Conservation (phyloP, 2,113 vertebrate species). For the Epinephelus moara region DNA sequence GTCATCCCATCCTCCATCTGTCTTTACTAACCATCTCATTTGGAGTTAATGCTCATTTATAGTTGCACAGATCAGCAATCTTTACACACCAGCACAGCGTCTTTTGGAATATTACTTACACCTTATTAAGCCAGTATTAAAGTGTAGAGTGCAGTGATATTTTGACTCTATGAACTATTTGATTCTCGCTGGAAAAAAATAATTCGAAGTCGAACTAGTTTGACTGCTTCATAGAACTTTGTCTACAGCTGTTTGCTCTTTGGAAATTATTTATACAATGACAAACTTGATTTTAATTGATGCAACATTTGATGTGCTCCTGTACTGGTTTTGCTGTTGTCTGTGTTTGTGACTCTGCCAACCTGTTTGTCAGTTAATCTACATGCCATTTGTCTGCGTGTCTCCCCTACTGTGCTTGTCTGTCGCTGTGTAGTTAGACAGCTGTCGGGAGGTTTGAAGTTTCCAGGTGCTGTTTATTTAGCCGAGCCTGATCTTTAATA, state of each 20-base stretch:
- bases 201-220: background rate
- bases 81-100: background rate
- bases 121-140: background rate
- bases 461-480: constrained; percentile 77
- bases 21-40: constrained; percentile 39
- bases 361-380: constrained; percentile 57
- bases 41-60: background rate
- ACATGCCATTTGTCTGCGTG: constrained; percentile 57
- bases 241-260: background rate
- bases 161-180: constrained; percentile 15
- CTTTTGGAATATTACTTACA: background rate
- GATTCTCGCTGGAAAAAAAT: background rate
- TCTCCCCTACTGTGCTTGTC: constrained; percentile 38
- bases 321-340: constrained; percentile 24
- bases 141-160: background rate
- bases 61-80: background rate
- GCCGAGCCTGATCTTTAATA: constrained; percentile 58
- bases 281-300: constrained; percentile 22
- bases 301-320: constrained; percentile 25
- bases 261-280: constrained; percentile 10
- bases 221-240: constrained; percentile 3
- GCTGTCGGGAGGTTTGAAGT: constrained; percentile 72
- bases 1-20: constrained; percentile 19
- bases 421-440: constrained; percentile 52
- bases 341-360: constrained; percentile 45